Evolutionary conservation across 1,140 invertebrate genomes (phyloP), one percentile per base, ranked within the genome.

Genomic region (Neodiprion lecontei): DNA sequence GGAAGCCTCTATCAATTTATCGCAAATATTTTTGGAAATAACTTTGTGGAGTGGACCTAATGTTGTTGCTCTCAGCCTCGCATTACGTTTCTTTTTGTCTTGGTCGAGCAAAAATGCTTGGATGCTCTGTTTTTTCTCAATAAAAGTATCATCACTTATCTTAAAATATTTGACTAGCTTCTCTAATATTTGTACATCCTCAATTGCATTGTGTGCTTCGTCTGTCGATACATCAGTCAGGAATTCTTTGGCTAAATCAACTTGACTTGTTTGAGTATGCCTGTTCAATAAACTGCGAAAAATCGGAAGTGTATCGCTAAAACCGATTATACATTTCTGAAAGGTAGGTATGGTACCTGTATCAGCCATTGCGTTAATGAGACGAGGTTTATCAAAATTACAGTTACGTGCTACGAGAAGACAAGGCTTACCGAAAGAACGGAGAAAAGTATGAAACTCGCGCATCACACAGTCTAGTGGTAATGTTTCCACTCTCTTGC

Each of bases 321-420:
- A 74, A 69, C 67, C 67, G n/a, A 74, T 1, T 74, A 74, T 28
- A 47, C 70, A 40, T 61, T 66, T 65, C 21, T 74, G 7, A 28
- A 70, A 74, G 1, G 21, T 48, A 23, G 68, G 23, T n/a, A 65
- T 70, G 17, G 70, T 66, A 23, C 73, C 68, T 70, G 67, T 28
- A n/a, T 14, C 53, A 69, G 21, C 17, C 9, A 78, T 68, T 67
- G 70, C 75, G 74, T 11, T 74, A 17, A 78, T 67, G 9, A 76
- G 70, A 67, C 70, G 70, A 40, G 71, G 67, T 49, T 70, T 75
- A 70, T 79, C 78, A 53, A 79, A 79, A 47, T 66, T 74, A 66
- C 78, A 79, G 49, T 76, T 79, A 67, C 77, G 74, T 48, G 78
- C 76, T 5, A 76, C 69, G 48, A 77, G 70, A 67, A 79, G 9